Evolutionary conservation across 1,140 invertebrate species (phyloP).

Genomic region (Drosophila funebris): DNA sequence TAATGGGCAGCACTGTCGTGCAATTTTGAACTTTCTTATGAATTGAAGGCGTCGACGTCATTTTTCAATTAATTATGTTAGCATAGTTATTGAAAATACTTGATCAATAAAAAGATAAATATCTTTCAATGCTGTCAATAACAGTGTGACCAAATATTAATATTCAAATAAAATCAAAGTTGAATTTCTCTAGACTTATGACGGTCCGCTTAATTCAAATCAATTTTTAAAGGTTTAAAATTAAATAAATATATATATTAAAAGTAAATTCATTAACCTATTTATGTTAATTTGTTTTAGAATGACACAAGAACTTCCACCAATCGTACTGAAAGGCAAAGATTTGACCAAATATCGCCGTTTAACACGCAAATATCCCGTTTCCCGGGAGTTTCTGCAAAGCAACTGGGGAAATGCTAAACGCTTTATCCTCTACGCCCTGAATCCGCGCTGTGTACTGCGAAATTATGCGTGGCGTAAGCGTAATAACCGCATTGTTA

Average conservation of each 20-base stretch:
- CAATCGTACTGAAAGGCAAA: constrained; percentile 52
- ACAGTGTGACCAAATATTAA: no score
- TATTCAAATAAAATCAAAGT: no score
- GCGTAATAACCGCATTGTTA: constrained; percentile 30
- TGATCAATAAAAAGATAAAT: no score
- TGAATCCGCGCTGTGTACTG: constrained; percentile 54
- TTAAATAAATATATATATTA: no score
- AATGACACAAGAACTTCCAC: constrained; percentile 58
- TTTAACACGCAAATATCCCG: constrained; percentile 66
- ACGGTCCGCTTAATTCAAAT: no score
- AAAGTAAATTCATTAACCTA: no score
- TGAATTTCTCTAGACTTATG: no score
- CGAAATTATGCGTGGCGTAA: constrained; percentile 58
- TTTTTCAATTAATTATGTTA: not conserved
- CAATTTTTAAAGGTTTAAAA: no score
- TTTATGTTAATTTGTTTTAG: constrained; percentile 16
- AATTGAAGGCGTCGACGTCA: no score
- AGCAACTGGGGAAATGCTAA: constrained; percentile 66
- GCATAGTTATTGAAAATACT: no score
- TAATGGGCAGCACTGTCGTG: constrained; percentile 16
- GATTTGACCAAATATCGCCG: constrained; percentile 49
- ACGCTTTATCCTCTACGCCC: constrained; percentile 65
- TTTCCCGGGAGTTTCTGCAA: constrained; percentile 54
- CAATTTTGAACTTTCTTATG: not conserved
- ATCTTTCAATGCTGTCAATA: no score